A percentile compares a stretch with the other conserved stretches of the same genome.
These are phyloP conservation scores for Lophius piscatorius DNA, from an alignment of 2,113 vertebrate genomes.

Conservation along the genomic window DNA sequence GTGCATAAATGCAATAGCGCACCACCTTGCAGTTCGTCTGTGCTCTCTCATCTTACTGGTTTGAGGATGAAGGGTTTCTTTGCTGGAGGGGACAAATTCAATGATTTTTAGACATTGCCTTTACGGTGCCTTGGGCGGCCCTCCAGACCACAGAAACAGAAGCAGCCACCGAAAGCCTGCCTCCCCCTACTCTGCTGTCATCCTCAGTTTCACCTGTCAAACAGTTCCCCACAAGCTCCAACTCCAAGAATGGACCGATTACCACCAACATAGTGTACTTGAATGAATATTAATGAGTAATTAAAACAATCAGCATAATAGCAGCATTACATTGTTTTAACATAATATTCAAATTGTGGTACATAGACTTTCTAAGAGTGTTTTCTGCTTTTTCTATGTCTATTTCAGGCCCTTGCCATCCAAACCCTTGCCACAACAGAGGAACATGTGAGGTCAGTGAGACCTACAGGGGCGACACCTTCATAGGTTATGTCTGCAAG, in stretches of 20 bases:
- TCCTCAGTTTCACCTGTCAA: conserved; percentile 27
- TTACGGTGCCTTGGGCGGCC: conserved; percentile 47
- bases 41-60: conserved; percentile 23
- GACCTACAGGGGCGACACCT: conserved; percentile 94
- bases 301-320: too few relatives aligned
- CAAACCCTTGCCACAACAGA: conserved; percentile 97
- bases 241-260: conserved; percentile 6
- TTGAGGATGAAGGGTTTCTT: conserved; percentile 20
- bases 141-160: conserved; percentile 46
- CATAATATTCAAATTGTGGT: too few relatives aligned
- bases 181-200: conserved; percentile 22
- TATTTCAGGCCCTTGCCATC: conserved; percentile 94
- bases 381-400: conserved; percentile 26
- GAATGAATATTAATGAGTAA: too few relatives aligned
- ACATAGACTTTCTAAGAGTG: not conserved
- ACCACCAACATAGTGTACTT: too few relatives aligned
- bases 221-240: conserved; percentile 13
- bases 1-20: not conserved
- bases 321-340: not conserved
- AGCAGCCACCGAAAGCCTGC: conserved; percentile 27
- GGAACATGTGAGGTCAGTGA: conserved; percentile 95
- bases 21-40: conserved; percentile 18
- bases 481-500: conserved; percentile 96
- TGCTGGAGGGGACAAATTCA: conserved; percentile 51
- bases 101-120: conserved; percentile 34